Conservation (phyloP, 2,888 invertebrate genomes). For the Aphodius granarius region DNA sequence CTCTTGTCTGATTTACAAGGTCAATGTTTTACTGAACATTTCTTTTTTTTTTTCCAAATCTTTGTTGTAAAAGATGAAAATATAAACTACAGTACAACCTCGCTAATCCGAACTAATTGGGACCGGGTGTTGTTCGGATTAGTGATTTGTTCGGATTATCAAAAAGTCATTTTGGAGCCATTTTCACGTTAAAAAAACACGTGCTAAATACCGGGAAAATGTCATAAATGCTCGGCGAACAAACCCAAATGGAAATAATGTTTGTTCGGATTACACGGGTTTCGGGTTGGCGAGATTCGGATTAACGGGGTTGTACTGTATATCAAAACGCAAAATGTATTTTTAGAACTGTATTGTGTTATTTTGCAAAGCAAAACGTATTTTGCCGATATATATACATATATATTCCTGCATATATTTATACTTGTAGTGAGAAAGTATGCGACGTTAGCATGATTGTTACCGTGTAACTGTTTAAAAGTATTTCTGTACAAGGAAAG, state of each 20-base stretch:
- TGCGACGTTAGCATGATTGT: conserved; percentile 43
- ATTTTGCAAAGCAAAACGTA: background rate
- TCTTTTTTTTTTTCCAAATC: background rate
- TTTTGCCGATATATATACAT: background rate
- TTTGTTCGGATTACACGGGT: too few species aligned
- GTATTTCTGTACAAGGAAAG: conserved; percentile 25
- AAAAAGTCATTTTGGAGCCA: too few species aligned
- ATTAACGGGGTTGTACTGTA: background rate
- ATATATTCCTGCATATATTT: background rate
- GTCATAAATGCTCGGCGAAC: too few species aligned
- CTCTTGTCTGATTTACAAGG: background rate
- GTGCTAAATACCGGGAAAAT: too few species aligned
- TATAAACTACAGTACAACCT: too few species aligned
- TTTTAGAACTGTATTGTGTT: conserved; percentile 1
- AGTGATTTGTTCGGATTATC: too few species aligned
- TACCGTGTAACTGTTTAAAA: conserved; percentile 32
- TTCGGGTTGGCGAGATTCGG: too few species aligned
- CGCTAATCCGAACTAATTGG: too few species aligned
- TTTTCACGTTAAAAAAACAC: too few species aligned
- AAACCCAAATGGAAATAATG: too few species aligned
- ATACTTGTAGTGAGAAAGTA: conserved; percentile 13
- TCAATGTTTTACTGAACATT: background rate
- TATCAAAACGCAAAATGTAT: background rate
- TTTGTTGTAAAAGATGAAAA: background rate
- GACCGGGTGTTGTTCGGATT: too few species aligned